These are phyloP conservation scores for Drosophila pseudoobscura DNA, from an alignment of 1,140 invertebrate species.

Conservation along the genomic window DNA sequence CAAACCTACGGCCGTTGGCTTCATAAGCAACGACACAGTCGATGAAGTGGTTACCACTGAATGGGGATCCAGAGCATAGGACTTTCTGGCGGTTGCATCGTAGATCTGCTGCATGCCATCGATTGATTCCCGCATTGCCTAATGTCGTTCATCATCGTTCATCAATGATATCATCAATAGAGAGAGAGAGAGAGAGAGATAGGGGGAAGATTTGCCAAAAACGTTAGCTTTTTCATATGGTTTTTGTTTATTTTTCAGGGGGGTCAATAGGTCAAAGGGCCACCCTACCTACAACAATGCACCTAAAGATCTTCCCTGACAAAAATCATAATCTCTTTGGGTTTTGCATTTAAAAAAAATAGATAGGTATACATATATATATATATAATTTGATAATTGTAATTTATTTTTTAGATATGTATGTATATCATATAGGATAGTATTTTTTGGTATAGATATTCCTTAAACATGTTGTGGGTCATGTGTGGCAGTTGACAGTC, in stretches of 20 bases:
- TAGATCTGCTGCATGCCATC: slow-evolving; percentile 87
- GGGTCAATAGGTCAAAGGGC: slow-evolving; percentile 35
- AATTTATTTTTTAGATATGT: slow-evolving; percentile 51
- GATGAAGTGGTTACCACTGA: slow-evolving; percentile 84
- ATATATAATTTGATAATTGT: slow-evolving; percentile 68
- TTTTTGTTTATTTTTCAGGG: slow-evolving; percentile 55
- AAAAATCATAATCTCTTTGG: slow-evolving; percentile 27
- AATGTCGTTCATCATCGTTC: slow-evolving; percentile 83
- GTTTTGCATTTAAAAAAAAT: slow-evolving; percentile 53
- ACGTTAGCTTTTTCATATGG: slow-evolving; percentile 75
- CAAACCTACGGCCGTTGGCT: slow-evolving; percentile 83
- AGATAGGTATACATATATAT: slow-evolving; percentile 38
- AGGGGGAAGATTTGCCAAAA: slow-evolving; percentile 82
- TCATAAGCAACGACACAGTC: slow-evolving; percentile 79
- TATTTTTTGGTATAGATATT: slow-evolving; percentile 5
- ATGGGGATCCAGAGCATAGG: slow-evolving; percentile 90
- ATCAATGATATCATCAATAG: slow-evolving; percentile 40
- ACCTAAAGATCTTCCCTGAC: slow-evolving; percentile 25
- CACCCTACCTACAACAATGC: slow-evolving; percentile 30
- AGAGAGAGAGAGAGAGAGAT: slow-evolving; percentile 67
- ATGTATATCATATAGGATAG: slow-evolving; percentile 38
- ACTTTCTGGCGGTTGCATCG: slow-evolving; percentile 87
- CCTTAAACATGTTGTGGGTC: slow-evolving; percentile 63
- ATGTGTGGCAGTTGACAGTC: slow-evolving; percentile 59
- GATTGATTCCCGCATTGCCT: slow-evolving; percentile 88